These are phyloP conservation scores for Drosophila flavopinicola DNA, from an alignment of 2,888 invertebrate genomes.

Conservation along the genomic window DNA sequence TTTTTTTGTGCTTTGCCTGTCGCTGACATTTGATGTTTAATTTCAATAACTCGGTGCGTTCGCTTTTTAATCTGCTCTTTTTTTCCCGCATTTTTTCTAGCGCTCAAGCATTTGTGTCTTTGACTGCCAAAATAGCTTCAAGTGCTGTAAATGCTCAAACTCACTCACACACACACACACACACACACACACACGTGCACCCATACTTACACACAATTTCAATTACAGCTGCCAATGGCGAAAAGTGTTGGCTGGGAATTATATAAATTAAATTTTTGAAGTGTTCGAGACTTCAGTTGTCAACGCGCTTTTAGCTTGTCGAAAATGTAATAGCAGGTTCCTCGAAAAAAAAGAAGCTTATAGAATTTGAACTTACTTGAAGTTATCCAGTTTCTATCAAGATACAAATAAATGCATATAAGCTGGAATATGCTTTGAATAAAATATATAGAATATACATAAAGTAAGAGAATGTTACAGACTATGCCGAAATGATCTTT, in stretches of 20 bases:
- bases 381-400: slow-evolving; percentile 11
- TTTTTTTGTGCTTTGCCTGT: slow-evolving; percentile 45
- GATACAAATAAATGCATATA: too few species aligned
- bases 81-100: slow-evolving; percentile 9
- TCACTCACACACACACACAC: slow-evolving; percentile 8
- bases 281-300: slow-evolving; percentile 32
- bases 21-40: slow-evolving; percentile 80
- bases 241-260: slow-evolving; percentile 71
- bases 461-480: too few species aligned
- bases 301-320: slow-evolving; percentile 14
- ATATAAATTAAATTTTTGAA: slow-evolving; percentile 58
- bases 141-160: slow-evolving; percentile 47
- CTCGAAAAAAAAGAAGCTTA: slow-evolving; percentile 7
- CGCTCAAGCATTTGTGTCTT: slow-evolving; percentile 53
- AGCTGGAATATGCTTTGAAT: too few species aligned
- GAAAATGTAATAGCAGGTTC: slow-evolving; percentile 12
- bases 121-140: slow-evolving; percentile 71
- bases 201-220: slow-evolving; percentile 43
- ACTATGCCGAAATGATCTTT: too few species aligned
- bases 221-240: slow-evolving; percentile 74
- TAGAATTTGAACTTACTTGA: slow-evolving; percentile 24
- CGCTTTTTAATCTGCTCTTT: slow-evolving; percentile 54
- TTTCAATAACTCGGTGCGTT: slow-evolving; percentile 77
- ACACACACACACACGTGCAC: background rate
- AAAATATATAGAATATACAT: too few species aligned